These are phyloP conservation scores for Falco peregrinus DNA, from an alignment of 2,797 vertebrate species.

Conservation along the genomic window DNA sequence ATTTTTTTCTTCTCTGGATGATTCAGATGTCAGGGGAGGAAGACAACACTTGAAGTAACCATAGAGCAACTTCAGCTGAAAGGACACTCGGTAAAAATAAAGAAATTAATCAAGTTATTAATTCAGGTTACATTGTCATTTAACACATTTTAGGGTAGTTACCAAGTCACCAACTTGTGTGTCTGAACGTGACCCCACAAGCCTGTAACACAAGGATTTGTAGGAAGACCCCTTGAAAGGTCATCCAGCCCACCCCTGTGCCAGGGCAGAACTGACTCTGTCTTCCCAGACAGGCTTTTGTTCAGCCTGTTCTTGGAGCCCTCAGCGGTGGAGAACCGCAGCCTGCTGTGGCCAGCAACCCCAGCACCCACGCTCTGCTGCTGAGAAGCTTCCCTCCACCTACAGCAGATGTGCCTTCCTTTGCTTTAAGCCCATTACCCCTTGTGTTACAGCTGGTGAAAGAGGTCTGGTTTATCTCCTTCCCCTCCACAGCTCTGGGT, in stretches of 20 bases:
- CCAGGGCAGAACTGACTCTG: not conserved
- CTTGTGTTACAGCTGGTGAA: not conserved
- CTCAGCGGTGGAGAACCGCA: fast-evolving
- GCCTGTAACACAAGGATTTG: not conserved
- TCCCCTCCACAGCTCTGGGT: not conserved
- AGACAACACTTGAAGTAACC: not conserved
- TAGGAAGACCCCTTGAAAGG: not conserved
- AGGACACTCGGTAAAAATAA: not conserved
- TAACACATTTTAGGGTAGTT: not conserved
- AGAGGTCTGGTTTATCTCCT: not conserved
- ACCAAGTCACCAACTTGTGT: not conserved
- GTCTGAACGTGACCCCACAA: not conserved
- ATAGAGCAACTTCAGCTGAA: not conserved
- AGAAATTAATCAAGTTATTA: not conserved
- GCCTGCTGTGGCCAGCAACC: fast-evolving
- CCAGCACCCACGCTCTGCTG: fast-evolving
- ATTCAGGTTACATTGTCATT: not conserved
- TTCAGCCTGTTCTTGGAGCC: not conserved
- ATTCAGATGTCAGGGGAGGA: not conserved
- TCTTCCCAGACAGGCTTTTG: not conserved
- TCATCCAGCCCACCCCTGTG: not conserved
- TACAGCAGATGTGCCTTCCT: not conserved
- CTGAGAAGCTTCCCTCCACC: not conserved
- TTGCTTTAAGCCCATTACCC: not conserved
- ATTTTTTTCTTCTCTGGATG: not conserved